Percentiles rank a stretch among this genome's conserved stretches.
Conservation (phyloP, 1,140 invertebrate species). For the Drosophila jambulina region DNA sequence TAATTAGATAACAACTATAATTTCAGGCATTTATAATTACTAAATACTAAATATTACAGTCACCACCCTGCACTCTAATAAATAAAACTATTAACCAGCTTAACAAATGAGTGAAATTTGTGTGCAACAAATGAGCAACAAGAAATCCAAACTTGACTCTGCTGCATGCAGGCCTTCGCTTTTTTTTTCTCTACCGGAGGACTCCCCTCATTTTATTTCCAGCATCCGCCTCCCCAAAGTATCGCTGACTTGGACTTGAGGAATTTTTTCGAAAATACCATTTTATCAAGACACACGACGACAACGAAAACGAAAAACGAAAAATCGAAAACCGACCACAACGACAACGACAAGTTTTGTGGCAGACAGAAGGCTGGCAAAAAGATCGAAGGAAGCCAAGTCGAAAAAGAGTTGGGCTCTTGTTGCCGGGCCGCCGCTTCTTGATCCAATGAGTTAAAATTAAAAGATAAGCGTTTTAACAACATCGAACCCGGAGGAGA, state of each 20-base stretch:
- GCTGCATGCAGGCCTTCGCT: too few relatives aligned
- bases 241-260: conserved; percentile 71
- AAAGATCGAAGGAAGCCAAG: conserved; percentile 45
- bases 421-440: conserved; percentile 69
- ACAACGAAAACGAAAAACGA: conserved; percentile 17
- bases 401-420: conserved; percentile 40
- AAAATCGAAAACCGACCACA: conserved; percentile 16
- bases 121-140: conserved; percentile 75
- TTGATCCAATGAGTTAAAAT: conserved; percentile 84
- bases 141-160: conserved; percentile 65
- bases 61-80: not conserved
- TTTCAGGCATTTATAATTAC: not conserved
- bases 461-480: conserved; percentile 84
- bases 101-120: conserved; percentile 73
- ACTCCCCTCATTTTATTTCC: conserved; percentile 12
- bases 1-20: conserved; percentile 2
- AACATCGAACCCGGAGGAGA: conserved; percentile 64
- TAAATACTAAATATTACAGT: too few relatives aligned
- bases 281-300: conserved; percentile 84
- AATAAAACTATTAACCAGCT: not conserved
- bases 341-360: conserved; percentile 70
- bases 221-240: conserved; percentile 49
- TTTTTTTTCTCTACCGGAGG: not conserved
- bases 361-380: conserved; percentile 49
- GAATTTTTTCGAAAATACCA: conserved; percentile 80